These are phyloP conservation scores for Tachina fera DNA, from an alignment of 2,888 invertebrate species.

Conservation along the genomic window DNA sequence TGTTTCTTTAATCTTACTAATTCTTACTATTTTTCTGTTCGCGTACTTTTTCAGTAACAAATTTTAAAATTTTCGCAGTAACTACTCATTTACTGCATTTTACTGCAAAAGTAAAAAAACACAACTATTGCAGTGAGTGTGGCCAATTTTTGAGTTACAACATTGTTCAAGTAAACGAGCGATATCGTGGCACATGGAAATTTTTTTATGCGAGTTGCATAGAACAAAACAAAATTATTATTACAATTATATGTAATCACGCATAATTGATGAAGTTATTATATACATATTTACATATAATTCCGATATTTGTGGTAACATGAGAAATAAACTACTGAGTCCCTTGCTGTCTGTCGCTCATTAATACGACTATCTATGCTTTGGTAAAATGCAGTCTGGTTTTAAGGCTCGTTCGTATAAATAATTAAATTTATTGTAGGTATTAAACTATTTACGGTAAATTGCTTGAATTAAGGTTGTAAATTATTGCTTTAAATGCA, in stretches of 20 bases:
- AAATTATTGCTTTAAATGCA: conserved; percentile 64
- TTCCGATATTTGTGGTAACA: not conserved
- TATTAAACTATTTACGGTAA: conserved; percentile 56
- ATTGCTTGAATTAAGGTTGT: conserved; percentile 65
- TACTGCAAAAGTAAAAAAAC: too few relatives aligned
- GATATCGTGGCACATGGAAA: too few relatives aligned
- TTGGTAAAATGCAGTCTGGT: not conserved
- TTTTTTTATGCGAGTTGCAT: not conserved
- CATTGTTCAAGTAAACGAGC: too few relatives aligned
- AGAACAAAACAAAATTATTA: not conserved
- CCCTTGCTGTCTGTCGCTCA: not conserved
- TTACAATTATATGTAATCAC: not conserved
- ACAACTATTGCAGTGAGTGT: too few relatives aligned
- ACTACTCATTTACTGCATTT: too few relatives aligned
- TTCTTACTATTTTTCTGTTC: too few relatives aligned
- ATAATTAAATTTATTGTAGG: conserved; percentile 49
- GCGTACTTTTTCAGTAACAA: too few relatives aligned
- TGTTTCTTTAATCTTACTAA: too few relatives aligned
- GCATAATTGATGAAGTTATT: conserved; percentile 36
- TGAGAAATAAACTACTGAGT: conserved; percentile 7
- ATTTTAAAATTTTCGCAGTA: too few relatives aligned
- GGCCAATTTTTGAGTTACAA: too few relatives aligned
- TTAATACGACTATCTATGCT: not conserved
- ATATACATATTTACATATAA: conserved; percentile 5
- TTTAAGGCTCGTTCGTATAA: not conserved